phyloP scores from a whole-genome alignment of 2,113 vertebrate species.

The Gallinago media region DNA sequence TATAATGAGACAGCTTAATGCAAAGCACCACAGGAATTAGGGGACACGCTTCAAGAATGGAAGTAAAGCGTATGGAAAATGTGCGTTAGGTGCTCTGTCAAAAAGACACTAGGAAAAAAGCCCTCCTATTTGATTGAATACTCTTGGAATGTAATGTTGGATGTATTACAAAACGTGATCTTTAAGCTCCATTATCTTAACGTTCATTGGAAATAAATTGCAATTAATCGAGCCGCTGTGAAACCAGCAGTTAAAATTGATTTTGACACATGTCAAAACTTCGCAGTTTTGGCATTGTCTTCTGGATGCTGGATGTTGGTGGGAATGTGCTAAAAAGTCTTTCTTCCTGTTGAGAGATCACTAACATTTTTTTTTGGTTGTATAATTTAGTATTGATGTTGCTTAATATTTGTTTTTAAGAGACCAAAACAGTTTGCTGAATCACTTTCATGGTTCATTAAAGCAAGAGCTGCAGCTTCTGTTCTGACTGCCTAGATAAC shows the following conservation, averaged over 20 bases:
- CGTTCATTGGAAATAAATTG: slow-evolving; percentile 34
- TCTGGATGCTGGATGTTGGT: not conserved
- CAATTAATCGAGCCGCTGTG: slow-evolving; percentile 38
- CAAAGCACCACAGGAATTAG: slow-evolving; percentile 57
- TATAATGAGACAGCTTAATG: slow-evolving; percentile 59
- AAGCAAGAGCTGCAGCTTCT: slow-evolving; percentile 68
- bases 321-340: not conserved
- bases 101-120: not conserved
- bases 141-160: not conserved
- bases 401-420: slow-evolving; percentile 66
- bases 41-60: slow-evolving; percentile 11
- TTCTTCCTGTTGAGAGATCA: slow-evolving; percentile 2
- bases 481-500: slow-evolving; percentile 62
- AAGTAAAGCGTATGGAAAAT: slow-evolving; percentile 30
- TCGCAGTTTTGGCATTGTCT: slow-evolving; percentile 2
- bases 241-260: slow-evolving; percentile 26
- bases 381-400: slow-evolving; percentile 36
- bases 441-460: slow-evolving; percentile 70
- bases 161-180: not conserved
- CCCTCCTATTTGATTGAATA: not conserved
- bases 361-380: not conserved
- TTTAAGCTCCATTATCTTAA: slow-evolving; percentile 21
- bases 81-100: not conserved
- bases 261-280: not conserved
- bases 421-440: slow-evolving; percentile 67